These are phyloP conservation scores for Miniopterus natalensis DNA, from an alignment of 2,113 vertebrate genomes.

Conservation along the genomic window DNA sequence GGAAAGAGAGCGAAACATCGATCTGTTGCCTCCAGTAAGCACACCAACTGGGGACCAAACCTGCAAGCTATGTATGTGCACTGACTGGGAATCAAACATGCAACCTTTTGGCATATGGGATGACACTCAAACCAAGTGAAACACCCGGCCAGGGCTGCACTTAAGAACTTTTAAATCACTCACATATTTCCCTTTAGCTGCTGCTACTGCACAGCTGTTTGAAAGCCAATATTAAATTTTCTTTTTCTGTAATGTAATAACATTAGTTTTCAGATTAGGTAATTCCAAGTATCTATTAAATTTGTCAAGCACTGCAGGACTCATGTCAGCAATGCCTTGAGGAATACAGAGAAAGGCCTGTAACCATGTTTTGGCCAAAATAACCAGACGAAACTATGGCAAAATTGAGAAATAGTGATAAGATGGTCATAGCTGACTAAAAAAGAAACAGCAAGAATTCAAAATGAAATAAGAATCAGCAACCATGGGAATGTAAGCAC, in stretches of 20 bases:
- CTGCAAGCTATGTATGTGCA: background rate
- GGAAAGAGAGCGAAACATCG: background rate
- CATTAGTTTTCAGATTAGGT: background rate
- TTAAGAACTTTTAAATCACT: background rate
- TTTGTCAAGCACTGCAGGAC: background rate
- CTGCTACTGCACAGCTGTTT: background rate
- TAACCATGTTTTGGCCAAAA: conserved; percentile 25
- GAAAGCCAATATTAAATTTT: background rate
- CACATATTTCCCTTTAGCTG: background rate
- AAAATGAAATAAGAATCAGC: conserved; percentile 28
- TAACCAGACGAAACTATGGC: background rate
- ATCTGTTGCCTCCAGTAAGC: background rate
- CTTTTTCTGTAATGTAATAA: background rate
- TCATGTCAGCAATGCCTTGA: background rate
- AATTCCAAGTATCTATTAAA: background rate
- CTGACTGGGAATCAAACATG: background rate
- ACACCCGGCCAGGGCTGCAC: background rate
- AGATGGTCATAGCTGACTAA: background rate
- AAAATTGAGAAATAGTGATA: background rate
- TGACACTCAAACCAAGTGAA: background rate
- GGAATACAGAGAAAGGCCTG: conserved; percentile 2
- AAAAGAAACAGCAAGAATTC: background rate
- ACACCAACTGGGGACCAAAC: background rate
- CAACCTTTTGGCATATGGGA: background rate
- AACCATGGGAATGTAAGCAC: background rate